These are phyloP conservation scores for Spodoptera litura DNA, from an alignment of 1,140 invertebrate species.

Conservation along the genomic window DNA sequence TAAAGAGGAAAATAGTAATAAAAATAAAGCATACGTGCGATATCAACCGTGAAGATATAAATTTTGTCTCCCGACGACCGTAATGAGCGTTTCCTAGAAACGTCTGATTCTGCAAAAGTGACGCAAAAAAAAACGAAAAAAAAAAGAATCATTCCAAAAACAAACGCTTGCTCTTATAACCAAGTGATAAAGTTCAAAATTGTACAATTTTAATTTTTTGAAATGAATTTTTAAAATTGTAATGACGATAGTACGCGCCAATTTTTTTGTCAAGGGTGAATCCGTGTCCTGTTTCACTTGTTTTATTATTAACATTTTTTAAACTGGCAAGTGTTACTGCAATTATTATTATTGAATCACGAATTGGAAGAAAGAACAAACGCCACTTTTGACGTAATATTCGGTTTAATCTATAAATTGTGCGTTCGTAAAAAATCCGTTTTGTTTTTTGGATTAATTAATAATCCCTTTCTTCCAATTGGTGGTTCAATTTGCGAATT, in stretches of 20 bases:
- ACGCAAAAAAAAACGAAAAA: conserved; percentile 21
- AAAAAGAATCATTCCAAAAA: conserved; percentile 15
- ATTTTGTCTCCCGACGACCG: conserved; percentile 59
- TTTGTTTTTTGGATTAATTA: too few species aligned
- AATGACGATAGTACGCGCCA: conserved; percentile 4
- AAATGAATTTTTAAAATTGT: background rate
- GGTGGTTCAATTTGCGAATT: too few species aligned
- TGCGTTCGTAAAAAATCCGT: too few species aligned
- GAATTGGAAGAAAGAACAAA: too few species aligned
- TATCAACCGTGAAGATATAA: conserved; percentile 63
- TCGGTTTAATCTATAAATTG: too few species aligned
- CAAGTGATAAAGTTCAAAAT: background rate
- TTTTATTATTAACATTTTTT: conserved; percentile 1
- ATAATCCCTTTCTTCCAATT: too few species aligned
- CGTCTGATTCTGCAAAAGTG: conserved; percentile 48
- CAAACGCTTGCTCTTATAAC: background rate
- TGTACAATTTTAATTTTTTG: background rate
- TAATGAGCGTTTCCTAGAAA: conserved; percentile 75
- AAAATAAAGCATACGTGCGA: conserved; percentile 33
- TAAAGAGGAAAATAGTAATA: conserved; percentile 29
- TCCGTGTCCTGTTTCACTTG: background rate
- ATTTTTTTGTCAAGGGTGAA: conserved; percentile 16
- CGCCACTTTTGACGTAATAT: too few species aligned
- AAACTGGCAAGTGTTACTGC: too few species aligned
- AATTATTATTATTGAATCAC: too few species aligned